These are phyloP conservation scores for Melanotaenia boesemani DNA, from an alignment of 2,797 vertebrate genomes.

Conservation along the genomic window DNA sequence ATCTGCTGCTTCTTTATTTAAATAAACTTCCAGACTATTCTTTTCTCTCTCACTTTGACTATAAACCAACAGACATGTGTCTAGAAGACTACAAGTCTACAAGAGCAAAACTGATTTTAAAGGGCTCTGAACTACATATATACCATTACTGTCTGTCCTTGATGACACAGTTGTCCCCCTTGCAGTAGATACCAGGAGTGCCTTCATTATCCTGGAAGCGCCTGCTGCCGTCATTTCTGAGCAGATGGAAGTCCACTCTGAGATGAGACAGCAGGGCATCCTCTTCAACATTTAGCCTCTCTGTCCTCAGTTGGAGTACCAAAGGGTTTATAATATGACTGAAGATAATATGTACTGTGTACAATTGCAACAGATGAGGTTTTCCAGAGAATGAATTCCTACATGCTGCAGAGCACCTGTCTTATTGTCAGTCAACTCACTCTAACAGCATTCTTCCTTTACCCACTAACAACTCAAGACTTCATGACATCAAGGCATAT, in stretches of 20 bases:
- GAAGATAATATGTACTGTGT: no score
- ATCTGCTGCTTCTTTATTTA: no score
- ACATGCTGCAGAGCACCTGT: conserved; percentile 68
- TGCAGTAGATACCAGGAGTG: conserved; percentile 49
- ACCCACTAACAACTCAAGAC: conserved; percentile 47
- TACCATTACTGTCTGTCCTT: no score
- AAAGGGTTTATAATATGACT: conserved; percentile 33
- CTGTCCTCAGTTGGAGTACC: conserved; percentile 15
- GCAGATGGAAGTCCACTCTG: conserved; percentile 30
- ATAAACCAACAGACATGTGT: no score
- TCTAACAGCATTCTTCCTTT: conserved; percentile 43
- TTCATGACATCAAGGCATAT: conserved; percentile 34
- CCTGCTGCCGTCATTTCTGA: conserved; percentile 72
- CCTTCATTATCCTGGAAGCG: conserved; percentile 68
- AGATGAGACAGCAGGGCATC: conserved; percentile 22
- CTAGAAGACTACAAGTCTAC: no score
- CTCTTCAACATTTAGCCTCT: no score
- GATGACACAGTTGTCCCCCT: no score
- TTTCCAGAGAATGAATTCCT: conserved; percentile 31
- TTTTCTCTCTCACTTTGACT: no score
- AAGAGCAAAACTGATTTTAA: no score
- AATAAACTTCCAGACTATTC: no score
- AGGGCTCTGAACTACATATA: no score
- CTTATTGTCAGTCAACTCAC: conserved; percentile 58
- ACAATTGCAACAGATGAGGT: no score